These are phyloP conservation scores for Pomatostomus ruficeps DNA, from an alignment of 2,113 vertebrate species.

Conservation along the genomic window DNA sequence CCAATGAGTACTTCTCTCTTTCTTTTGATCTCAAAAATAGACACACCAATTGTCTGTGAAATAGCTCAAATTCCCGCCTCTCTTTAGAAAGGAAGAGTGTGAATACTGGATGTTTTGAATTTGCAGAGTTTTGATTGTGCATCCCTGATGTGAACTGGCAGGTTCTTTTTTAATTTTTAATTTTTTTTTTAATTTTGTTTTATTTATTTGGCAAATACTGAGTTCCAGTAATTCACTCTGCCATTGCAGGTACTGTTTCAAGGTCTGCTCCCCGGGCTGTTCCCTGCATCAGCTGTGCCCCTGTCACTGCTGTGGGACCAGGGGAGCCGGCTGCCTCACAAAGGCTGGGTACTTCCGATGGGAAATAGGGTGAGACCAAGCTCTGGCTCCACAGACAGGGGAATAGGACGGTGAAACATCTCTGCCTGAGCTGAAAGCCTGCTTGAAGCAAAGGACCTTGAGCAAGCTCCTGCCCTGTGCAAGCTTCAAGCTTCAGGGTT, in stretches of 20 bases:
- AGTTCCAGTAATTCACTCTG: background rate
- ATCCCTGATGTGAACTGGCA: background rate
- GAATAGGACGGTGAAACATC: background rate
- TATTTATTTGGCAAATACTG: background rate
- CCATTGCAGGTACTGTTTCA: background rate
- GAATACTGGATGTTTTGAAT: background rate
- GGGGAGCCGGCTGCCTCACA: accelerated
- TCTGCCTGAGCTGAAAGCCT: background rate
- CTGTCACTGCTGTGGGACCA: accelerated
- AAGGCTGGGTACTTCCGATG: background rate
- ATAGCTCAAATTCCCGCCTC: background rate
- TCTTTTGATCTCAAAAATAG: background rate
- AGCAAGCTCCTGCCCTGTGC: background rate
- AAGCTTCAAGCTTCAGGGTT: background rate
- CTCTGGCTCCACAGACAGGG: background rate
- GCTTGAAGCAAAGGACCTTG: background rate
- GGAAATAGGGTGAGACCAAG: background rate
- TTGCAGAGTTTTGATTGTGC: background rate
- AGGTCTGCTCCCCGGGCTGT: background rate
- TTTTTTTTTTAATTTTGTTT: background rate
- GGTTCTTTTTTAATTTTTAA: no score
- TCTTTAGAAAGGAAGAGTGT: background rate
- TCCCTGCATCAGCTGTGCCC: background rate
- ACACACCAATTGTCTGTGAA: background rate
- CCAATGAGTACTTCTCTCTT: background rate